Evolutionary conservation across 1,140 invertebrate genomes (phyloP).

Genomic region (Atta cephalotes): DNA sequence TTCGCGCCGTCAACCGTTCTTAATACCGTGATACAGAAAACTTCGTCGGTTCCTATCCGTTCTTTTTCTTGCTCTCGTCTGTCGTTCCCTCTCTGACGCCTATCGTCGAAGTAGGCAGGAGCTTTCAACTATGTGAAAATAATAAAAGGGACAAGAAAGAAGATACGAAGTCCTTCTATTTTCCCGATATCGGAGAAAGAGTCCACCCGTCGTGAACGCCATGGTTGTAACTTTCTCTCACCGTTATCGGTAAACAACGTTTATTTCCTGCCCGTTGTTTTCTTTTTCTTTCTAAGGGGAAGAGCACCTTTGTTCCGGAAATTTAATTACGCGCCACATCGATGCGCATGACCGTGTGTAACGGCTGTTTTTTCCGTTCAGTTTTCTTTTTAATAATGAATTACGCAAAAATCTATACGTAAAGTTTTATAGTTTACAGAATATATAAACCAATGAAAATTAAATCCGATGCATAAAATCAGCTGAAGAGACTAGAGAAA

Average conservation of each 20-base stretch:
- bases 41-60: conserved; percentile 42
- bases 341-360: conserved; percentile 33
- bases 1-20: conserved; percentile 64
- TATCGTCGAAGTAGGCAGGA: conserved; percentile 29
- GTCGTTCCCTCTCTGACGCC: conserved; percentile 15
- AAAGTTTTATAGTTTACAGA: conserved; percentile 11
- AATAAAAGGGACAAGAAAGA: conserved; percentile 70
- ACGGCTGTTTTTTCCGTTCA: conserved; percentile 14
- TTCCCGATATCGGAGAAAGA: conserved; percentile 65
- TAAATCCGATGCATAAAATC: background rate
- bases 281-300: conserved; percentile 42
- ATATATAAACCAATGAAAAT: conserved; percentile 2
- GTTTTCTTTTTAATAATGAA: conserved; percentile 42
- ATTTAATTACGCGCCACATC: conserved; percentile 60
- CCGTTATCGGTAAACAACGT: conserved; percentile 75
- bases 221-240: conserved; percentile 64
- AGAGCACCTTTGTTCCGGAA: conserved; percentile 52
- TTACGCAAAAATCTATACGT: conserved; percentile 41
- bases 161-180: conserved; percentile 40
- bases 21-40: conserved; percentile 66
- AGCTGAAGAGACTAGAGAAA: background rate
- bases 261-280: conserved; percentile 36
- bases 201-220: background rate
- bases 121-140: conserved; percentile 70
- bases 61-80: conserved; percentile 44